Percentiles rank a stretch among this genome's conserved stretches.
Conservation (phyloP, 2,113 vertebrate species). For the Callithrix jacchus region DNA sequence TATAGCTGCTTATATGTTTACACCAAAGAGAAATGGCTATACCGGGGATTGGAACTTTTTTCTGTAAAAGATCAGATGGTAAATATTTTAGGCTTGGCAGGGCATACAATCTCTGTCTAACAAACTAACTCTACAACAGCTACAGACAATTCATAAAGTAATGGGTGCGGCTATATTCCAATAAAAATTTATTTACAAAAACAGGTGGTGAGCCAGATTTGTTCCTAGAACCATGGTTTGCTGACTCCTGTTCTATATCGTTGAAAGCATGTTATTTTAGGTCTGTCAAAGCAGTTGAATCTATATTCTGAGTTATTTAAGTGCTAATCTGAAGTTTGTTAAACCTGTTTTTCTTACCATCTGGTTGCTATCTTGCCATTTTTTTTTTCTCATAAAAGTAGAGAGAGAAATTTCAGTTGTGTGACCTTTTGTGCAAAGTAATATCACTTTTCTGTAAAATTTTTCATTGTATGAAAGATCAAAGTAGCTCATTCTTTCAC, state of each 20-base stretch:
- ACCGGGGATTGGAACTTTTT: background rate
- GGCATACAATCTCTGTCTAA: background rate
- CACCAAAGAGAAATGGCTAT: background rate
- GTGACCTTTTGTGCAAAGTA: background rate
- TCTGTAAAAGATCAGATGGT: background rate
- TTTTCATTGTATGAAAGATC: background rate
- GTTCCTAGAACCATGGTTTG: background rate
- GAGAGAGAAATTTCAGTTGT: background rate
- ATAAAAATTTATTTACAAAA: constrained; percentile 49
- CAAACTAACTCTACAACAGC: background rate
- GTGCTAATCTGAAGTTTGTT: background rate
- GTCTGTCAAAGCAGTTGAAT: background rate
- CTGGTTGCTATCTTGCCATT: constrained; percentile 22
- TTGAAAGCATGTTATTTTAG: constrained; percentile 15
- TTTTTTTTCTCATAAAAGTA: background rate
- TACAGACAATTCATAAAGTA: background rate
- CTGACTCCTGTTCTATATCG: background rate
- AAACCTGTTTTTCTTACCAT: constrained; percentile 20
- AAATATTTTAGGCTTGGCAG: background rate
- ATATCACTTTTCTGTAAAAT: background rate
- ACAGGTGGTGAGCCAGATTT: background rate
- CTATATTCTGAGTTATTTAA: constrained; percentile 17
- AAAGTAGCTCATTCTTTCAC: constrained; percentile 6
- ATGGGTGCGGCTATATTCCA: background rate
- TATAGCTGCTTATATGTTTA: background rate